Evolutionary conservation across 2,797 vertebrate species (phyloP).

Genomic region (Vipera ursinii): DNA sequence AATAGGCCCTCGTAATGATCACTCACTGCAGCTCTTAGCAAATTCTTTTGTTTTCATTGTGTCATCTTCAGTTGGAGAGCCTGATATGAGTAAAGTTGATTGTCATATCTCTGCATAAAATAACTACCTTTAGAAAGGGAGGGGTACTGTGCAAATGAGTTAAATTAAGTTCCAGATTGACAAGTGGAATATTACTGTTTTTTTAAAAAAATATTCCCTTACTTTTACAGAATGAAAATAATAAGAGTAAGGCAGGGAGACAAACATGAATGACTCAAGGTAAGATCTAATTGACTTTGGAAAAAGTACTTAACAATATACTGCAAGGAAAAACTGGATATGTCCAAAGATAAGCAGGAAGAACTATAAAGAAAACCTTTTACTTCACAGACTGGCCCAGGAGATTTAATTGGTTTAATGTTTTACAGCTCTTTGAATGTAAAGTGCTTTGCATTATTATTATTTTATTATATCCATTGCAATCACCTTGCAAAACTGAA

Average conservation of each 20-base stretch:
- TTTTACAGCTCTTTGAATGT: constrained; percentile 17
- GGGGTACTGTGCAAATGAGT: neutral
- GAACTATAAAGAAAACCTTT: constrained; percentile 3
- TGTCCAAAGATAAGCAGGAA: neutral
- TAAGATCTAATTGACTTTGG: neutral
- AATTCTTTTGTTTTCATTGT: constrained; percentile 40
- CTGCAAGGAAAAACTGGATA: neutral
- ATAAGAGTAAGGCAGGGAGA: neutral
- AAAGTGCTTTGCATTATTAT: constrained; percentile 18
- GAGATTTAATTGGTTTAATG: constrained; percentile 20
- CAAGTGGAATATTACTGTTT: neutral
- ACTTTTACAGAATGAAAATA: constrained; percentile 21
- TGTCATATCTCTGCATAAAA: constrained; percentile 29
- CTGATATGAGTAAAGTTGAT: constrained; percentile 34
- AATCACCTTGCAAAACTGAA: constrained; percentile 3
- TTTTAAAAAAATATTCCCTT: constrained; percentile 3
- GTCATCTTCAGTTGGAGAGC: constrained; percentile 34
- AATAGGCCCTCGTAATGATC: constrained; percentile 11
- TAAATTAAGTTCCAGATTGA: neutral
- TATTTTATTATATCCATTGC: neutral
- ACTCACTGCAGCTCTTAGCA: constrained; percentile 40
- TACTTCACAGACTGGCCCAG: neutral
- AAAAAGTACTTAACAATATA: neutral
- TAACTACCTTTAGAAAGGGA: neutral
- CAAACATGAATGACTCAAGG: neutral